These are phyloP conservation scores for Embidobia sp. DNA, from an alignment of 2,888 invertebrate species.

Conservation along the genomic window DNA sequence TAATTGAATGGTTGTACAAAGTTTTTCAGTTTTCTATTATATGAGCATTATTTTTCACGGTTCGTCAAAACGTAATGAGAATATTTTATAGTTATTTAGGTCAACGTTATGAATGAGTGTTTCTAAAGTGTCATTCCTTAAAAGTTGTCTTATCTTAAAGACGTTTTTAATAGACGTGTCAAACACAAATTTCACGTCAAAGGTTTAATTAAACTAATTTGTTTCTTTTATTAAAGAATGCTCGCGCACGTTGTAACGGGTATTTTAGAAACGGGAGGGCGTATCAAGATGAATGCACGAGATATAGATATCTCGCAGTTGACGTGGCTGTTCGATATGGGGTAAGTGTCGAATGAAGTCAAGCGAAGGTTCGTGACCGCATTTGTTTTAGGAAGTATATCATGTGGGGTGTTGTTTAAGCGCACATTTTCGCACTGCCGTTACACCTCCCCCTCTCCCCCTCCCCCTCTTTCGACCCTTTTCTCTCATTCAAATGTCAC, in stretches of 20 bases:
- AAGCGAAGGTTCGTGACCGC: conserved; percentile 3
- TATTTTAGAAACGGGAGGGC: too few relatives aligned
- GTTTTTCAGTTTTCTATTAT: conserved; percentile 3
- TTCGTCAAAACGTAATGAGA: conserved; percentile 14
- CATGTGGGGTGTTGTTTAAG: conserved; percentile 15
- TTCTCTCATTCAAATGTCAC: conserved; percentile 32
- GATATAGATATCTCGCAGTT: conserved; percentile 3
- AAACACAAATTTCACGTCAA: conserved; percentile 9
- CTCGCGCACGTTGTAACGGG: neutral
- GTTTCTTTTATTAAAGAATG: neutral
- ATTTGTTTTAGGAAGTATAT: conserved; percentile 21
- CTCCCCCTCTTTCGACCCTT: conserved; percentile 21
- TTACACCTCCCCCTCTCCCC: too few relatives aligned
- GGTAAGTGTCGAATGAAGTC: conserved; percentile 31
- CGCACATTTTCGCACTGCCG: conserved; percentile 11
- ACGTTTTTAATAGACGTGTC: conserved; percentile 15
- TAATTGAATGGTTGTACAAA: conserved; percentile 32
- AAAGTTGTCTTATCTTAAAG: conserved; percentile 13
- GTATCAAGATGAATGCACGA: neutral
- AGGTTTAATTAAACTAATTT: conserved; percentile 14
- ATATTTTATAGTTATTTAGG: conserved; percentile 44
- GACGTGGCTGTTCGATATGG: neutral
- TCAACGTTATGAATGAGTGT: conserved; percentile 27
- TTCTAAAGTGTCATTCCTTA: conserved; percentile 13
- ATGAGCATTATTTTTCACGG: conserved; percentile 14